phyloP scores from a whole-genome alignment of 2,113 vertebrate species.

The Polypterus senegalus region DNA sequence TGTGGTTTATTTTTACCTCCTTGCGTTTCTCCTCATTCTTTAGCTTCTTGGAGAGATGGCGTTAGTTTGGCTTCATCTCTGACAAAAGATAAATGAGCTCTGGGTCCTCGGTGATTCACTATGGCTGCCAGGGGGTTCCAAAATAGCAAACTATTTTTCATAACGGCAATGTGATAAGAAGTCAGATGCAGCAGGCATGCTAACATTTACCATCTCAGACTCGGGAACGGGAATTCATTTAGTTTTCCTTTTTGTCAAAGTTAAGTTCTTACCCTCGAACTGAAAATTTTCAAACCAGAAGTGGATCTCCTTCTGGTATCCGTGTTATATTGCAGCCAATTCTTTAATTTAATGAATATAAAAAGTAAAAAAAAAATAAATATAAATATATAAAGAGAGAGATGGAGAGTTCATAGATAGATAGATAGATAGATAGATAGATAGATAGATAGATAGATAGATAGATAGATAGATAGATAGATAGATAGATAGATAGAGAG shows the following conservation, averaged over 20 bases:
- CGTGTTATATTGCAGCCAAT: too few relatives aligned
- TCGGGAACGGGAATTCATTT: constrained; percentile 66
- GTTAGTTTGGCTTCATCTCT: constrained; percentile 94
- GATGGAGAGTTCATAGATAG: too few relatives aligned
- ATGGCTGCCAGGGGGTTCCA: constrained; percentile 96
- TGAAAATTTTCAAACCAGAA: constrained; percentile 18
- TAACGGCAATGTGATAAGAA: constrained; percentile 86
- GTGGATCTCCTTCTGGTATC: too few relatives aligned
- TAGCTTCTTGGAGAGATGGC: constrained; percentile 86
- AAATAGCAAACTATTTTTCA: constrained; percentile 99
- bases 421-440: too few relatives aligned
- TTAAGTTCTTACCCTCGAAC: constrained; percentile 44
- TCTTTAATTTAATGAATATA: too few relatives aligned
- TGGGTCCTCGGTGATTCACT: constrained; percentile 88
- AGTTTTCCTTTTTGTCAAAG: constrained; percentile 55
- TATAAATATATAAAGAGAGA: too few relatives aligned
- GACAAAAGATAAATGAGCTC: constrained; percentile 99
- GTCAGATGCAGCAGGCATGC: constrained; percentile 80
- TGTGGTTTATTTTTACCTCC: constrained; percentile 86
- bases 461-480: too few relatives aligned
- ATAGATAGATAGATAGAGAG: too few relatives aligned
- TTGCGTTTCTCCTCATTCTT: constrained; percentile 79
- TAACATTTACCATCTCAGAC: constrained; percentile 68
- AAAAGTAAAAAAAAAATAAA: too few relatives aligned
- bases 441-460: too few relatives aligned